These are phyloP conservation scores for Heliconius nattereri DNA, from an alignment of 1,140 invertebrate genomes.

Conservation along the genomic window DNA sequence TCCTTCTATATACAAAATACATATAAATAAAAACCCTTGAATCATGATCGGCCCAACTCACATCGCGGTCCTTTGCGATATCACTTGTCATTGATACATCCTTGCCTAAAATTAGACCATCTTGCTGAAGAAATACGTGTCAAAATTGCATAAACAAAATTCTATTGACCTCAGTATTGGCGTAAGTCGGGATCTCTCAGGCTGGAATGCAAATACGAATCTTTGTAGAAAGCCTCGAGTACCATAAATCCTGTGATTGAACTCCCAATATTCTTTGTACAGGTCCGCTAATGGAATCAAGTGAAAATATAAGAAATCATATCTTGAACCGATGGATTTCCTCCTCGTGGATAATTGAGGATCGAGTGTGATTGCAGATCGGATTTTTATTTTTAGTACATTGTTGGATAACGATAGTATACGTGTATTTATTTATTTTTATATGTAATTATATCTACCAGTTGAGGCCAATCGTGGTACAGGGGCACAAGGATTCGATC, in stretches of 20 bases:
- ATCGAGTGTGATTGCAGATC: background rate
- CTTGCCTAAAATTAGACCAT: background rate
- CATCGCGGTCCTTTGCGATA: conserved; percentile 36
- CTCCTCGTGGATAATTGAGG: conserved; percentile 3
- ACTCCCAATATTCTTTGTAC: conserved; percentile 62
- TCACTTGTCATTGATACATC: conserved; percentile 23
- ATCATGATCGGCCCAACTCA: conserved; percentile 32
- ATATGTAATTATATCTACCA: no score
- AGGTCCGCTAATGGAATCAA: conserved; percentile 68
- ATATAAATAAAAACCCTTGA: background rate
- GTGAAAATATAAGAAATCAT: conserved; percentile 35
- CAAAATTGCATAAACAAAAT: conserved; percentile 25
- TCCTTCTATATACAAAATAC: background rate
- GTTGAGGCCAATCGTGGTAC: no score
- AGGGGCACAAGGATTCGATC: no score
- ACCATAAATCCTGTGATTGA: conserved; percentile 63
- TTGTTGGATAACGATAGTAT: no score
- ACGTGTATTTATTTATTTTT: no score
- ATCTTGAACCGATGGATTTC: conserved; percentile 22
- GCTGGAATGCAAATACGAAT: conserved; percentile 74
- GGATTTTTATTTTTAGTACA: background rate
- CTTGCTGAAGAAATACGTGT: conserved; percentile 22
- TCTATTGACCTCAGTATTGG: conserved; percentile 63
- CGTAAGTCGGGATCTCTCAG: conserved; percentile 62
- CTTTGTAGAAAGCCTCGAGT: conserved; percentile 63